Evolutionary conservation across 1,140 invertebrate species (phyloP), one percentile per base, ranked within the genome.

Genomic region (Melitaea cinxia): DNA sequence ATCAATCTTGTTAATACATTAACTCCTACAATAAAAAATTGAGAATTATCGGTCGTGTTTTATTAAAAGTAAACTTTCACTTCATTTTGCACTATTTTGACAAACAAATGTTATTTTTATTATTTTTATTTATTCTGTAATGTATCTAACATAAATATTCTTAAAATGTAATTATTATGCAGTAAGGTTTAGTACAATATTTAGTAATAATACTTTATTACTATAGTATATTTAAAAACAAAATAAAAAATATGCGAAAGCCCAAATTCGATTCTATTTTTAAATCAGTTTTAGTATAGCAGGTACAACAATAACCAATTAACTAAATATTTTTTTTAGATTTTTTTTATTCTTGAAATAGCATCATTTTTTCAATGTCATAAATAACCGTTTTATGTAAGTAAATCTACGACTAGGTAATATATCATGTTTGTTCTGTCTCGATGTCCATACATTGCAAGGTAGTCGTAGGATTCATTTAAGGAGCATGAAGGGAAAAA

Each of bases 341-440:
- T 37, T 60, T 60, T 59, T 49, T 26, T 50, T 47, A 10, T 56
- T 30, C n/a, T n/a, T n/a, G n/a, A 62, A 45, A 9, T 63, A 53
- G 35, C 49, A 33, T 58, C 37, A 58, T 58, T 45, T 37, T 50
- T 68, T 63, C 21, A 30, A 47, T 54, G 21, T 37, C 50, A 60
- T 59, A 68, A 64, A 69, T 64, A 69, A 53, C 53, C 24, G 26
- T 55, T 26, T 57, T 28, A 49, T 52, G 55, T 55, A 64, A 69
- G 56, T 69, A 59, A 47, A 62, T 66, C 59, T 66, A 66, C 55
- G 69, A 71, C 69, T 71, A 71, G 69, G 69, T 60, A 66, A 57
- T 59, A 70, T 65, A 59, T 26, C 42, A 63, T 64, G 63, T 70
- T 70, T 70, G 68, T 70, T 70, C 68, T 60, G 19, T 70, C 52